Percentiles rank a stretch among this genome's conserved stretches.
Conservation (phyloP, 2,888 invertebrate genomes). For the Phrixothrix hirtus region DNA sequence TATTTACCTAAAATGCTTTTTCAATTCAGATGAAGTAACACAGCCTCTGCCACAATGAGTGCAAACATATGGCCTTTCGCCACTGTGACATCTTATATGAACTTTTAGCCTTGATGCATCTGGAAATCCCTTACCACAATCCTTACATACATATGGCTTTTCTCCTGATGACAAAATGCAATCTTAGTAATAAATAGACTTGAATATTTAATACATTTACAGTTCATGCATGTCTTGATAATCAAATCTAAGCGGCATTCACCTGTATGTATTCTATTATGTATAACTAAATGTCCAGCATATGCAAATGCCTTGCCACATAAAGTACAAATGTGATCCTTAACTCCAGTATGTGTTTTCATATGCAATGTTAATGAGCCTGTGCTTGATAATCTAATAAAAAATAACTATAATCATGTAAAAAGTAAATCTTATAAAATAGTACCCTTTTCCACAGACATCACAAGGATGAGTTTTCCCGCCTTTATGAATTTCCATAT, state of each 20-base stretch:
- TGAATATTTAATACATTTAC: no score
- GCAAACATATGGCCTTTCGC: conserved; percentile 54
- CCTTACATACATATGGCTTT: conserved; percentile 52
- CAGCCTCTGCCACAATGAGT: conserved; percentile 49
- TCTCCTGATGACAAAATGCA: conserved; percentile 42
- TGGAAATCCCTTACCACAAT: conserved; percentile 58
- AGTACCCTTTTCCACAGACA: conserved; percentile 31
- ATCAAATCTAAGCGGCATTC: no score
- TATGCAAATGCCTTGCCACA: conserved; percentile 32
- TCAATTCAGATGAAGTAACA: conserved; percentile 53
- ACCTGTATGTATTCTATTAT: conserved; percentile 29
- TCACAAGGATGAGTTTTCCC: conserved; percentile 27
- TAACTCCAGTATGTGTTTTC: conserved; percentile 32
- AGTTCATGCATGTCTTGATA: no score
- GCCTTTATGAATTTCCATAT: conserved; percentile 32
- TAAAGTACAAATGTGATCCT: conserved; percentile 27
- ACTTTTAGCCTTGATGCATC: conserved; percentile 58
- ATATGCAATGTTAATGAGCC: conserved; percentile 28
- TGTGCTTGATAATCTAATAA: conserved; percentile 26
- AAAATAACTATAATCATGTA: not conserved
- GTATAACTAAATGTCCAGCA: conserved; percentile 31
- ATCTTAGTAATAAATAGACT: not conserved
- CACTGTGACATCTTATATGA: conserved; percentile 56
- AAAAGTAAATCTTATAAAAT: not conserved
- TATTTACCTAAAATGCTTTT: conserved; percentile 48